Conservation (phyloP, 2,888 invertebrate species). For the Chrysolina oricalcia region DNA sequence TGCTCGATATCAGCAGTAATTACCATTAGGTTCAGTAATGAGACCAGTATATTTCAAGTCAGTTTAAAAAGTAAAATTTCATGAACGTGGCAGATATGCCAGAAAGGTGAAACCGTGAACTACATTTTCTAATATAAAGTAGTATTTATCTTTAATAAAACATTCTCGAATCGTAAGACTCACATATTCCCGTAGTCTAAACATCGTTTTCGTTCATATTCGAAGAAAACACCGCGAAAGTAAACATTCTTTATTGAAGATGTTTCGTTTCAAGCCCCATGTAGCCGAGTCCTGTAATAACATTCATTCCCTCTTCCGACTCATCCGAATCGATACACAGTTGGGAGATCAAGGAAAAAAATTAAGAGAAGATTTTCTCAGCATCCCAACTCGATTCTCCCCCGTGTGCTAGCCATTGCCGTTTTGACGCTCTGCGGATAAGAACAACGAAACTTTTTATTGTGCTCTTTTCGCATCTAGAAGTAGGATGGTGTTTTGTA, state of each 20-base stretch:
- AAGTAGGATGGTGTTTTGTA: constrained; percentile 47
- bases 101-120: too few relatives aligned
- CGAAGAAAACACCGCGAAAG: background rate
- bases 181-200: background rate
- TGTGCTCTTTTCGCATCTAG: constrained; percentile 45
- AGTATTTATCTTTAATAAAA: background rate
- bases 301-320: background rate
- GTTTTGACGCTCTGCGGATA: constrained; percentile 40
- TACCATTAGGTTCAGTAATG: too few relatives aligned
- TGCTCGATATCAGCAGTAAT: too few relatives aligned
- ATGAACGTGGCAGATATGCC: too few relatives aligned
- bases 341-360: constrained; percentile 30
- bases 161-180: background rate
- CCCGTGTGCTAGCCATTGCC: constrained; percentile 34
- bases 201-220: constrained; percentile 1
- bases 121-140: too few relatives aligned
- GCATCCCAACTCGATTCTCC: constrained; percentile 33
- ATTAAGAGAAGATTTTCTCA: constrained; percentile 23
- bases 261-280: constrained; percentile 9
- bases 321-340: constrained; percentile 21
- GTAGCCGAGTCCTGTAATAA: background rate
- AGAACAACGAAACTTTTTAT: constrained; percentile 58
- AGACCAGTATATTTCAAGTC: too few relatives aligned
- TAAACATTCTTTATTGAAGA: constrained; percentile 10
- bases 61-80: too few relatives aligned